Base-by-base conservation (phyloP, 2,888 invertebrate species). In the Crioceris asparagi region DNA sequence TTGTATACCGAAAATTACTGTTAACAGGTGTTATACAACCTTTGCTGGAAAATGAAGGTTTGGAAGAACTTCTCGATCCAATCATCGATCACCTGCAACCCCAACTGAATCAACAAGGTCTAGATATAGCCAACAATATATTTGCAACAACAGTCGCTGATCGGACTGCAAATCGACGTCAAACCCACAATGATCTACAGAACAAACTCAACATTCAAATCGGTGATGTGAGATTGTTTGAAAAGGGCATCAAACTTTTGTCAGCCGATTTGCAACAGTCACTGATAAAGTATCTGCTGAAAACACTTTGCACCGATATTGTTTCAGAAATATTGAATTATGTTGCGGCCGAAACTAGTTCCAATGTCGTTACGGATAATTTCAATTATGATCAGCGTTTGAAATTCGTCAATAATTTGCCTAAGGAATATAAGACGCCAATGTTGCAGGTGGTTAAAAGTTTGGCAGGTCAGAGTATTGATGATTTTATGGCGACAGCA, bases 301-400 rank as follows among this genome's bases (percentile, higher is more conserved):
- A 87, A 64, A 79, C 87, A 0, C 65, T 88, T 30, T 86, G 88
- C 30, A 74, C 82, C 17, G 93, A 94, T 55, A 74, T 90, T 39
- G 72, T 81, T 11, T 82, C 81, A 40, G 80, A 85, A 52, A 72
- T 91, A 35, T 74, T 87, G 43, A 74, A 77, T 51, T 83, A 88
- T 62, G 73, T 85, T 34, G 82, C 85, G 1, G 75, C 75, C 48
- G 86, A 87, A 59, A 78, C 77, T 50, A 77, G 79, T 49, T 61
- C 75, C 7, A 74, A 71, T 40, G 61, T 76, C 10, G 72, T 72
- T 48, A 71, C 68, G 10, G 76, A 83, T 61, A 63, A 68, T 15
- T 60, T 77, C 19, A 72, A 74, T 44, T 65, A 71, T 5, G 81
- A 81, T 51, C 79, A 80, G 55, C 73, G 79, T 41, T 70, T 73